A percentile compares a stretch with the other conserved stretches of the same genome.
These are phyloP conservation scores for Phylloscopus whistleri DNA, from an alignment of 2,113 vertebrate genomes.

Conservation along the genomic window DNA sequence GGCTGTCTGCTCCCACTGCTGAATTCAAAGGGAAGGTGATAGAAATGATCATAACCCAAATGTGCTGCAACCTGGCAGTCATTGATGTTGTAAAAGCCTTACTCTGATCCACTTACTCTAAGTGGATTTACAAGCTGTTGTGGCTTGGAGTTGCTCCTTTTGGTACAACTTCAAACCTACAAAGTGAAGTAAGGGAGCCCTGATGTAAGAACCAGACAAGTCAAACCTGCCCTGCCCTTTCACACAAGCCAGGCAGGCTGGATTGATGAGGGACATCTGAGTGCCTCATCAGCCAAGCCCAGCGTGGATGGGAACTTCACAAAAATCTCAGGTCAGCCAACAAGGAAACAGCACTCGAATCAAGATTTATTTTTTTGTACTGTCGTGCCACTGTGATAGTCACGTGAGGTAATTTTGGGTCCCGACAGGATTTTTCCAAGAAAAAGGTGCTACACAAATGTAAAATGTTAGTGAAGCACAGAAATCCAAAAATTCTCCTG, in stretches of 20 bases:
- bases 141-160: background rate
- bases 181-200: background rate
- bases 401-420: background rate
- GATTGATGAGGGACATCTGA: background rate
- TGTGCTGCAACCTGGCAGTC: background rate
- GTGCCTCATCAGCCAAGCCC: background rate
- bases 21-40: background rate
- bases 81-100: background rate
- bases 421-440: background rate
- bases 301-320: background rate
- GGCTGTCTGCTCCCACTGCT: background rate
- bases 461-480: background rate
- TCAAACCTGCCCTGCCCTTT: background rate
- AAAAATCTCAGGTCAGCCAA: background rate
- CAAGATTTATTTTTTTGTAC: background rate
- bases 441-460: background rate
- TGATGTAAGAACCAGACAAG: background rate
- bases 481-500: background rate
- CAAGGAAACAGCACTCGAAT: background rate
- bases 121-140: slow-evolving; percentile 4
- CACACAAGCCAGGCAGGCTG: background rate
- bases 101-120: background rate
- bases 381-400: background rate
- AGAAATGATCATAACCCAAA: background rate
- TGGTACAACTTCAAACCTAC: background rate